Evolutionary conservation across 2,888 invertebrate species (phyloP), one percentile per base, ranked within the genome.

Genomic region (Cordilura impudica): DNA sequence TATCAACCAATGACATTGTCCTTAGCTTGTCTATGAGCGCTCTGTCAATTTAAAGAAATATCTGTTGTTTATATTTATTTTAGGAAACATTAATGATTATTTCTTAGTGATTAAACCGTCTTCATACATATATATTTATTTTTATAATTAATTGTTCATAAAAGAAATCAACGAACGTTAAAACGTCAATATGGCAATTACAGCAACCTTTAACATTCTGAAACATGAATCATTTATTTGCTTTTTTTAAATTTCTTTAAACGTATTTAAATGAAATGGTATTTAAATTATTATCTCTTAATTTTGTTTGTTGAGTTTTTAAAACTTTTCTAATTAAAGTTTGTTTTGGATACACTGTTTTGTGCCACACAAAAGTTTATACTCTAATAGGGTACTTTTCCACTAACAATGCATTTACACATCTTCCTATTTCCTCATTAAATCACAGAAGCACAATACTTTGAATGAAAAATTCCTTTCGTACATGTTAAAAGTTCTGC

Each of bases 401-500:
- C 12, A 31, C 7, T 49, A 35, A 21, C 6, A 66, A 39, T 23
- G 2, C 8, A 56, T 66, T 43, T 49, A 71, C 65, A 61, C 35
- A n/a, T n/a, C n/a, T 77, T 77, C 77, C 77, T 56, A 77, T 72
- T 72, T 77, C 77, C 77, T 77, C 72, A 72, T 67, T 72, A 56
- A 56, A 31, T 66, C 65, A 60, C 14, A 65, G 70, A 21, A 43
- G 23, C 29, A 26, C 7, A 31, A 58, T 35, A 58, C 19, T 39
- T 18, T 23, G 2, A 16, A 51, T 23, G 29, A 31, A 19, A 18
- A 56, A 29, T 19, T 53, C 43, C 18, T 31, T 66, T 47, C 39
- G 18, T 51, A n/a, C 10, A 26, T 51, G 19, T 23, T n/a, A n/a
- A n/a, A n/a, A n/a, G n/a, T n/a, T n/a, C n/a, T n/a, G n/a, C n/a